These are phyloP conservation scores for Drosophila mimica DNA, from an alignment of 2,888 invertebrate species.

Conservation along the genomic window DNA sequence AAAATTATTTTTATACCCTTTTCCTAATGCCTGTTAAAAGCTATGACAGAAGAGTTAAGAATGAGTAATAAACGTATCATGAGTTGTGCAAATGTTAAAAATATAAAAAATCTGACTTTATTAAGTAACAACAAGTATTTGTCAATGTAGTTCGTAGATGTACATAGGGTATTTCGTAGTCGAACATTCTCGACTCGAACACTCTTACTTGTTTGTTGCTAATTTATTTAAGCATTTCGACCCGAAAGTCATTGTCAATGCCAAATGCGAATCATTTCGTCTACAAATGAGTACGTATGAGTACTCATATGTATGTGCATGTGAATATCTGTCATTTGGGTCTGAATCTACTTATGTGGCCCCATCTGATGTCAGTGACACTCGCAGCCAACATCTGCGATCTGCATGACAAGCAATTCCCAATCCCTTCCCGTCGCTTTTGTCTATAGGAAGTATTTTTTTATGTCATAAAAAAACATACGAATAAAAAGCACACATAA, in stretches of 20 bases:
- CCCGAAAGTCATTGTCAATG: conserved; percentile 77
- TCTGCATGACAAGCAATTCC: conserved; percentile 62
- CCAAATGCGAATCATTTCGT: conserved; percentile 75
- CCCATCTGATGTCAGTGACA: conserved; percentile 79
- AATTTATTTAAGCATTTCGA: conserved; percentile 51
- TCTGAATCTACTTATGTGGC: conserved; percentile 47
- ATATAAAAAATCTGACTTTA: background rate
- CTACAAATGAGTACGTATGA: conserved; percentile 45
- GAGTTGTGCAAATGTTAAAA: background rate
- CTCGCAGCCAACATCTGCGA: conserved; percentile 58
- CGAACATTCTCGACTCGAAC: background rate
- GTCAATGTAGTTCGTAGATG: background rate
- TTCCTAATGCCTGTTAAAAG: background rate
- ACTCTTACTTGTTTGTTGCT: conserved; percentile 21
- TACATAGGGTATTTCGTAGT: background rate
- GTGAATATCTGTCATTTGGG: conserved; percentile 8
- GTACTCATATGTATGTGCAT: conserved; percentile 11
- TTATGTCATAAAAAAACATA: conserved; percentile 1
- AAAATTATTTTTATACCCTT: conserved; percentile 1
- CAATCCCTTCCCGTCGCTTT: conserved; percentile 30
- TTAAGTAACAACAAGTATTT: background rate
- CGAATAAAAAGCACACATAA: conserved; percentile 1
- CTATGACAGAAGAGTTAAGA: background rate
- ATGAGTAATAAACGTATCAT: background rate
- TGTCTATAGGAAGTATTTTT: conserved; percentile 43